Percentiles rank a stretch among this genome's conserved stretches.
phyloP scores from a whole-genome alignment of 2,888 invertebrate species.

The Drosophila glabriapex region DNA sequence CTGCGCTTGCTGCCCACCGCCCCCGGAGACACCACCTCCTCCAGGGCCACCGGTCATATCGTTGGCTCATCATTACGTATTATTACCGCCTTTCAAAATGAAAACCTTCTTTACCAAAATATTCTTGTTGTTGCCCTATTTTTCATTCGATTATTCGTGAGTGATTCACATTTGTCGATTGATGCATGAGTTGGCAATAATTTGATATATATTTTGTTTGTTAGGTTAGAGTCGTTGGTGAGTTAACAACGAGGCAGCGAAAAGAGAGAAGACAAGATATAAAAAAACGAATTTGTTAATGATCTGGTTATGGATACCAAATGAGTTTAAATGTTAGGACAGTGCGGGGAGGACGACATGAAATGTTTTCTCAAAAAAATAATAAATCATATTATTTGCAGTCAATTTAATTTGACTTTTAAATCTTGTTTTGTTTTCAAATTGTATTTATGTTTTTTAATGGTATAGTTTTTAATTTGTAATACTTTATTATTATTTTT shows the following conservation, averaged over 20 bases:
- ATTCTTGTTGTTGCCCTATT: slow-evolving; percentile 85
- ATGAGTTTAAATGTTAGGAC: slow-evolving; percentile 25
- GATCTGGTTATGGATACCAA: slow-evolving; percentile 60
- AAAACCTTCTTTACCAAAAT: slow-evolving; percentile 86
- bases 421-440: not conserved
- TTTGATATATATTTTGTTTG: slow-evolving; percentile 34
- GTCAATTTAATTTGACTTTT: not conserved
- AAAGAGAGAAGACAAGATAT: slow-evolving; percentile 77
- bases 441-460: not conserved
- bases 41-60: slow-evolving; percentile 85
- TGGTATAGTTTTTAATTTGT: not conserved
- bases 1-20: slow-evolving; percentile 57
- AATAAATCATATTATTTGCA: not conserved
- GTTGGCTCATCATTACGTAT: slow-evolving; percentile 86
- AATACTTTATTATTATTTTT: not conserved
- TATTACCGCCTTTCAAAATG: slow-evolving; percentile 86
- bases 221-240: slow-evolving; percentile 47
- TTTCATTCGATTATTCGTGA: slow-evolving; percentile 26
- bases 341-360: slow-evolving; percentile 12
- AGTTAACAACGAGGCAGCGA: slow-evolving; percentile 72
- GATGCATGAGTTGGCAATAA: slow-evolving; percentile 45
- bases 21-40: slow-evolving; percentile 73
- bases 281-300: slow-evolving; percentile 78
- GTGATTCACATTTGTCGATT: slow-evolving; percentile 35
- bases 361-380: not conserved